These are phyloP conservation scores for Dinocampus coccinellae DNA, from an alignment of 2,888 invertebrate genomes.

Conservation along the genomic window DNA sequence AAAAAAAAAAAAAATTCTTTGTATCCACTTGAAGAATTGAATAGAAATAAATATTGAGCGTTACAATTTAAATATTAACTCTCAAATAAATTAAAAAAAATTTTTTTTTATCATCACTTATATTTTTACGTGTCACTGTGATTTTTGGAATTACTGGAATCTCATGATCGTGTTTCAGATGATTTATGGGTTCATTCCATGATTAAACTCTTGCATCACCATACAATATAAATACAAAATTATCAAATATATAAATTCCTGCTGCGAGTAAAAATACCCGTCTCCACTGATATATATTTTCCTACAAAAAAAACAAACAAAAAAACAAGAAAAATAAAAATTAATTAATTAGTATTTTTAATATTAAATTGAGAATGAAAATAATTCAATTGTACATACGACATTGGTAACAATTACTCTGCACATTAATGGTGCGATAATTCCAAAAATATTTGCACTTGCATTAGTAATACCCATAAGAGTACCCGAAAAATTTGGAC, in stretches of 20 bases:
- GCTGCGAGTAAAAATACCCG: conserved; percentile 82
- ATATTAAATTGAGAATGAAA: conserved; percentile 17
- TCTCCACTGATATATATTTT: conserved; percentile 78
- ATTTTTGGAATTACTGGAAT: conserved; percentile 40
- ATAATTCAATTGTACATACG: conserved; percentile 73
- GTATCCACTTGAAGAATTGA: no score
- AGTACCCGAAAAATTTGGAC: conserved; percentile 86
- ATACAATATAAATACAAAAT: conserved; percentile 79
- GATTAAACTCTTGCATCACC: conserved; percentile 77
- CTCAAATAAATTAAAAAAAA: no score
- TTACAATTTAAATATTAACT: no score
- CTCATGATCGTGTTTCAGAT: conserved; percentile 34
- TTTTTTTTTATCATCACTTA: conserved; percentile 24
- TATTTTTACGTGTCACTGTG: conserved; percentile 27
- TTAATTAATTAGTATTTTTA: conserved; percentile 32
- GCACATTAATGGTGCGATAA: conserved; percentile 82
- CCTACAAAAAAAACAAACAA: conserved; percentile 71
- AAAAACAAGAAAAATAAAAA: not conserved
- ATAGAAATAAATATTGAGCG: no score
- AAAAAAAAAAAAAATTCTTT: no score
- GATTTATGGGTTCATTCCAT: conserved; percentile 76
- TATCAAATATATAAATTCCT: conserved; percentile 78
- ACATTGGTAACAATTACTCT: conserved; percentile 78
- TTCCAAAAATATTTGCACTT: conserved; percentile 82
- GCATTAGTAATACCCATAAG: conserved; percentile 90